Conservation (phyloP, 2,888 invertebrate genomes). For the Troilus luridus region DNA sequence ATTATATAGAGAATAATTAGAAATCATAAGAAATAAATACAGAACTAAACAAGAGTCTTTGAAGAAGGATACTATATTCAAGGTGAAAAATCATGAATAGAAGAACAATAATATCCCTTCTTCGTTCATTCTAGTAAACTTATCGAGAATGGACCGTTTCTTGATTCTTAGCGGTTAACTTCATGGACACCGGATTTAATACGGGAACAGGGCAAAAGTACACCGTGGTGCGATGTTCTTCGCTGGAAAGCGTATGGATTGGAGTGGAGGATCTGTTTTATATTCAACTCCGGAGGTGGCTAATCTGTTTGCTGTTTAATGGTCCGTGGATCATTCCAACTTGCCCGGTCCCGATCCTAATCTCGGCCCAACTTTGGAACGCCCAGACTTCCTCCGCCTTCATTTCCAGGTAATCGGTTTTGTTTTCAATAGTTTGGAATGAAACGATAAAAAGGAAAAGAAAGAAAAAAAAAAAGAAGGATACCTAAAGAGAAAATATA, state of each 20-base stretch:
- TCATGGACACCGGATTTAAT: not conserved
- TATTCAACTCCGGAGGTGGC: conserved; percentile 33
- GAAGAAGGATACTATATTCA: no score
- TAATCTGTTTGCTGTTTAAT: conserved; percentile 50
- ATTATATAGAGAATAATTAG: no score
- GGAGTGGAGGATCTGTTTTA: conserved; percentile 12
- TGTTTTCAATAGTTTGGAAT: not conserved
- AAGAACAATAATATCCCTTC: not conserved
- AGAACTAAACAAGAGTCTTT: no score
- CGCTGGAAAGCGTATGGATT: not conserved
- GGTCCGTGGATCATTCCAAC: conserved; percentile 37
- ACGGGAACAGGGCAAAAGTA: not conserved
- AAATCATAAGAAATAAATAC: no score
- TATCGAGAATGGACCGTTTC: not conserved
- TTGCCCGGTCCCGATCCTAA: conserved; percentile 16
- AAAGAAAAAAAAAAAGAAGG: not conserved
- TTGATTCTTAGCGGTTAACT: not conserved
- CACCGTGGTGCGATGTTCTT: not conserved
- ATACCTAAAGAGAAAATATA: not conserved
- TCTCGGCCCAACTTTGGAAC: not conserved
- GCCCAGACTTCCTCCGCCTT: conserved; percentile 19
- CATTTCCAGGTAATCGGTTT: conserved; percentile 32
- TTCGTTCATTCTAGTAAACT: not conserved
- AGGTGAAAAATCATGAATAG: no score
- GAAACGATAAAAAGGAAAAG: not conserved